A percentile compares a stretch with the other conserved stretches of the same genome.
Conservation (phyloP, 2,888 invertebrate genomes). For the Torymus tubicola region DNA sequence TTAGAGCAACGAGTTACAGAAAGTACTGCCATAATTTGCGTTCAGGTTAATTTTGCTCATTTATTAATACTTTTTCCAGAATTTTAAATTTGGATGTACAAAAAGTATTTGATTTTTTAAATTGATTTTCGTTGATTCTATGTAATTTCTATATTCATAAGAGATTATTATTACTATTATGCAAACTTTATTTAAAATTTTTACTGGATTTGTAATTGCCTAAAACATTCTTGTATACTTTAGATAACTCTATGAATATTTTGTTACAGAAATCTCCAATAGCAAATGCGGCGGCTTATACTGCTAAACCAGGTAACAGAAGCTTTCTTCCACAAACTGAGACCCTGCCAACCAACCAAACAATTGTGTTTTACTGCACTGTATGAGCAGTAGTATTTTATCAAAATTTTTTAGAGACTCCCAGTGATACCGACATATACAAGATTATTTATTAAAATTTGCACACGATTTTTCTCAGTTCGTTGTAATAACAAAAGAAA, state of each 20-base stretch:
- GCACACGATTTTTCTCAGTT: neutral
- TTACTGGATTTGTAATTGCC: no score
- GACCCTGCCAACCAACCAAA: constrained; percentile 67
- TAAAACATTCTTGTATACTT: no score
- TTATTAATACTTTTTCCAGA: neutral
- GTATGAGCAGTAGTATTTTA: constrained; percentile 65
- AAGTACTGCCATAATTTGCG: constrained; percentile 50
- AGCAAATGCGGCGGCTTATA: constrained; percentile 59
- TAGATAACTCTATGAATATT: neutral
- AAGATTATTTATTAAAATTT: constrained; percentile 16
- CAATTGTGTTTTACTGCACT: constrained; percentile 73
- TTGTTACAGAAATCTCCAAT: constrained; percentile 64
- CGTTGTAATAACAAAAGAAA: neutral
- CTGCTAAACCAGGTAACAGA: constrained; percentile 71
- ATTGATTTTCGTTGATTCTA: no score
- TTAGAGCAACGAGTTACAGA: constrained; percentile 38
- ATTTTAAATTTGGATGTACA: no score
- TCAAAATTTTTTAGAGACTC: constrained; percentile 24
- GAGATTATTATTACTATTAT: no score
- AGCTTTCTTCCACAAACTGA: constrained; percentile 69
- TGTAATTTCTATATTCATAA: no score
- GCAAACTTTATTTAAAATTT: no score
- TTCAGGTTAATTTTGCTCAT: constrained; percentile 56
- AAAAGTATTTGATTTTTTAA: no score
- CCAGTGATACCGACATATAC: constrained; percentile 29